These are phyloP conservation scores for Nymphalis urticae DNA, from an alignment of 2,888 invertebrate species.

Conservation along the genomic window DNA sequence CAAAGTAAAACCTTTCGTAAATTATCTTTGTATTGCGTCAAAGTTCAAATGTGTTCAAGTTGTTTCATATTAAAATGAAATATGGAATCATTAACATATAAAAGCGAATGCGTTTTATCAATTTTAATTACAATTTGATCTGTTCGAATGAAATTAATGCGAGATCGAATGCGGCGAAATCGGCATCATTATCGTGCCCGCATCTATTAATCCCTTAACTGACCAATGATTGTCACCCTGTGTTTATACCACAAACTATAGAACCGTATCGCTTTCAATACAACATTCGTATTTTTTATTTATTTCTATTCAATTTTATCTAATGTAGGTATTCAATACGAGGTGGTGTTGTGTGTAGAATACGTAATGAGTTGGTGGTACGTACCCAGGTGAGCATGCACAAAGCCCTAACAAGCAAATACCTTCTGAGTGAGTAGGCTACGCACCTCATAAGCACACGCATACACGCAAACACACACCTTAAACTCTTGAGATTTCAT, in stretches of 20 bases:
- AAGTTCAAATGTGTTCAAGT: slow-evolving; percentile 13
- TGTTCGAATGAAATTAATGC: slow-evolving; percentile 26
- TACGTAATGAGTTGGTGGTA: no score
- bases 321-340: no score
- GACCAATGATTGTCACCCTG: slow-evolving; percentile 12
- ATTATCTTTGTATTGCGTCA: not conserved
- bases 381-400: no score
- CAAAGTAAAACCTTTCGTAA: no score
- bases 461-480: no score
- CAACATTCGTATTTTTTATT: not conserved
- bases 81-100: slow-evolving; percentile 30
- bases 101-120: slow-evolving; percentile 18
- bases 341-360: no score
- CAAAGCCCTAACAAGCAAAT: no score
- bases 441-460: no score
- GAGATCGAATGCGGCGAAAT: slow-evolving; percentile 27
- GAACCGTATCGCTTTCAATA: not conserved
- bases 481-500: no score
- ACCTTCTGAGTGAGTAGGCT: no score
- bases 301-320: no score
- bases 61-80: slow-evolving; percentile 30
- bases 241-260: slow-evolving; percentile 7
- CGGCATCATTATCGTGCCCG: slow-evolving; percentile 28
- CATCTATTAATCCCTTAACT: slow-evolving; percentile 29
- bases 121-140: slow-evolving; percentile 26